Evolutionary conservation across 1,140 invertebrate species (phyloP), one percentile per base, ranked within the genome.

Genomic region (Hypsibius dujardini): DNA sequence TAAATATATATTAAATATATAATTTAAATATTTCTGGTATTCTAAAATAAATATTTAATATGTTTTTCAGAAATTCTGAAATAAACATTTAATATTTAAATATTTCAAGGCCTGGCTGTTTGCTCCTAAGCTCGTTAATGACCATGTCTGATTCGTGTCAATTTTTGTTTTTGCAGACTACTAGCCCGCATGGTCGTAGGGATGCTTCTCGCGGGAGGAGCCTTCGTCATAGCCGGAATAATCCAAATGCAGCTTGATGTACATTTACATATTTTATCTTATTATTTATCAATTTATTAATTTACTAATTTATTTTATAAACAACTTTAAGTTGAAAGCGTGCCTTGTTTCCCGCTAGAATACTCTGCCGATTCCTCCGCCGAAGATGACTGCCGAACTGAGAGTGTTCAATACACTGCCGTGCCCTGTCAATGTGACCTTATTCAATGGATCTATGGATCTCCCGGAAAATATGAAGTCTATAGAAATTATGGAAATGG

Each of bases 181-280:
- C 77, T 94, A 46, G 86, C 89, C 73, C 85, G 88, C 77, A 85
- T 95, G 73, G 83, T 84, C 0, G 80, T 84, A 69, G 94, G 95
- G 46, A 92, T 92, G 70, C 74, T 92, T 15, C 79, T 98, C 1
- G 90, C 90, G 7, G 86, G 86, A 2, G 47, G 86, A 1, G 85
- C 94, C 1, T 98, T 98, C 78, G 77, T 90, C n/a, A 82, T 92
- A 47, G 92, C 94, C n/a, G 92, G 86, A 42, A 75, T 91, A 47
- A 83, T 96, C 1, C 89, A 96, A 81, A 75, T 90, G 1, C 78
- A 86, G 75, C 80, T 95, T 46, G 85, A 93, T 84, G 86, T 14
- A 40, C 45, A 42, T 67, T 42, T 28, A 28, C 28, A 28, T 28
- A 28, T 28, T 28, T 28, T 28, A 28, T 28, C 28, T 28, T 28